A percentile compares a stretch with the other conserved stretches of the same genome.
Evolutionary conservation across 2,113 vertebrate species (phyloP).

Genomic region (Ammospiza nelsoni): DNA sequence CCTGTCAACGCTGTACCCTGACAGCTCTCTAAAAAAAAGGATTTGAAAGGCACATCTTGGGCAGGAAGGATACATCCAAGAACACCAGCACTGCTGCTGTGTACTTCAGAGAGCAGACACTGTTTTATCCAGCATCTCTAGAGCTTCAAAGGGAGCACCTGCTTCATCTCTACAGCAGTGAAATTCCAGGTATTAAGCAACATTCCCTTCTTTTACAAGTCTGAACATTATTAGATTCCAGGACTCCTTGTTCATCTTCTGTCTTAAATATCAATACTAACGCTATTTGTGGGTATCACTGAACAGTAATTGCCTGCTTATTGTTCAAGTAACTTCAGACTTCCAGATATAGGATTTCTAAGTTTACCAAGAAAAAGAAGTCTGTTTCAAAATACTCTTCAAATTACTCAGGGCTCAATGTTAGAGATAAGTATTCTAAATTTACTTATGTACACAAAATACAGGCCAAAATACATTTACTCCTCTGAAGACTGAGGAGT

Average conservation of each 20-base stretch:
- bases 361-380: not conserved
- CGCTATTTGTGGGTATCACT: not conserved
- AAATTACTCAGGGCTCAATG: not conserved
- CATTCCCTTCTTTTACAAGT: not conserved
- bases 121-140: not conserved
- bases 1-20: not conserved
- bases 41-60: not conserved
- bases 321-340: not conserved
- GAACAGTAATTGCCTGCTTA: not conserved
- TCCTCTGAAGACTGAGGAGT: not conserved
- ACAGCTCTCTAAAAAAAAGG: not conserved
- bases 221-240: not conserved
- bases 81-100: not conserved
- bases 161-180: not conserved
- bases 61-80: not conserved
- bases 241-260: not conserved
- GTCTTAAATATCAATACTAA: not conserved
- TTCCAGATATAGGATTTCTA: not conserved
- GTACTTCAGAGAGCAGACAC: not conserved
- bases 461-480: not conserved
- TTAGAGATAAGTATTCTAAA: not conserved
- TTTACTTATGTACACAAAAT: not conserved
- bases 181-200: not conserved
- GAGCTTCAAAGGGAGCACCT: not conserved
- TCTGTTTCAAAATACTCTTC: not conserved